Base-by-base conservation (phyloP, 2,113 vertebrate genomes). In the Lophochroa leadbeateri region DNA sequence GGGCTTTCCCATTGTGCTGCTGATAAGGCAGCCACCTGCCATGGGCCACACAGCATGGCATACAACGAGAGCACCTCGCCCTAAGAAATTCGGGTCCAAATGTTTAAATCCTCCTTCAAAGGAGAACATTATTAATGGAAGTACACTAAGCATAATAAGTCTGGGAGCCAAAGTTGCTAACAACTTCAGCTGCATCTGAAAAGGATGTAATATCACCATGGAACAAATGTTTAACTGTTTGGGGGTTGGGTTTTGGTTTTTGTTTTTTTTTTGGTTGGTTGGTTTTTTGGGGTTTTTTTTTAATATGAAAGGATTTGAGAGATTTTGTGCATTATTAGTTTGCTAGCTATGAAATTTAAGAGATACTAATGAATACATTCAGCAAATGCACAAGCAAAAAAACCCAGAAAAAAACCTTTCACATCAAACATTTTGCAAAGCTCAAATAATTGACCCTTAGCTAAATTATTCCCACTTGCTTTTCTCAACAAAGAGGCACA, bases 351-450 rank as follows among this genome's bases (percentile, higher is more conserved):
- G 88, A 94, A 95, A 95, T 91, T 72, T 89, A 91, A 83, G 77
- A 94, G 61, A 89, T 91, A 94, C 70, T 91, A 94, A 96, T 60
- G 35, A 90, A 82, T 79, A 79, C 49, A 70, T 28, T 86, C 75
- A 79, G 47, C 43, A 70, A 88, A 82, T 25, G 78, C 41, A 82
- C 58, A 90, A 92, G 88, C 39, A 25, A 71, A 84, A 93, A 92
- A 82, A 8, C 0, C 4, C 24, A 65, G 82, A 49, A 89, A 90
- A 96, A 86, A 71, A 76, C 81, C 88, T 87, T 91, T 35, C 27
- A 72, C n/a, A 91, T 94, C 82, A 82, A 97, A 93, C 78, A 83
- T 87, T 96, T 95, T 89, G 53, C 81, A 87, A 91, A 86, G 81
- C 81, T 94, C 55, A 87, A 94, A 86, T 94, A 95, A 87, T 31